Evolutionary conservation across 2,113 vertebrate genomes (phyloP), one percentile per base, ranked within the genome.

Genomic region (human (Homo sapiens)): DNA sequence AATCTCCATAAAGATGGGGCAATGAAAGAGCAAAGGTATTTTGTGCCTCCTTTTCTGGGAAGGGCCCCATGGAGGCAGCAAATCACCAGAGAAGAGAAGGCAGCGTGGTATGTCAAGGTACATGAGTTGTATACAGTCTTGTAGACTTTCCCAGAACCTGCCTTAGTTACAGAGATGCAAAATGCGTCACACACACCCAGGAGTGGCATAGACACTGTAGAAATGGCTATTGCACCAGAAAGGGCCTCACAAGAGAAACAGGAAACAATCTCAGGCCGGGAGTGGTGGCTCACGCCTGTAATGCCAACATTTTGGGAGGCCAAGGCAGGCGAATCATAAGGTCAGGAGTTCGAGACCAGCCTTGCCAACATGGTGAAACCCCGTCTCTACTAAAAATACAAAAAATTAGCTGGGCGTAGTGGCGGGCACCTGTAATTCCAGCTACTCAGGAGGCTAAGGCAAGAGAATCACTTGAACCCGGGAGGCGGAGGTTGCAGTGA

Each of bases 101-200:
- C 12, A 35, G 20, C 1, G 1, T 27, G 18, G 11, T 2, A 1
- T 4, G 7, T 30, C 6, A 17, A 9, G 18, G 30, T 13, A 50
- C 18, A n/a, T 0, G 1, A 14, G 66, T 52, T 72, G 84, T 32
- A 48, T 4, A 79, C 0, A 35, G 27, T 59, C 45, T 52, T 2
- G 2, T 4, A 40, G 27, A 73, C 27, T 32, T 93, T 91, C 22
- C 75, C 30, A 38, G 40, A 90, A 59, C 4, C 35, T 66, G 25
- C 35, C 85, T 97, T 40, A 48, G n/a, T 57, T 32, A 85, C 11
- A 17, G 52, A 43, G 40, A 43, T 64, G 32, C 9, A 48, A 16
- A 50, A 35, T 80, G 59, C 45, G 8, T 48, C 23, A 12, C 25
- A 32, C 43, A 17, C 4, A 80, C 32, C 48, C 38, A 0, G 0